These are phyloP conservation scores for Pararge aegeria DNA, from an alignment of 1,140 invertebrate genomes.

Conservation along the genomic window DNA sequence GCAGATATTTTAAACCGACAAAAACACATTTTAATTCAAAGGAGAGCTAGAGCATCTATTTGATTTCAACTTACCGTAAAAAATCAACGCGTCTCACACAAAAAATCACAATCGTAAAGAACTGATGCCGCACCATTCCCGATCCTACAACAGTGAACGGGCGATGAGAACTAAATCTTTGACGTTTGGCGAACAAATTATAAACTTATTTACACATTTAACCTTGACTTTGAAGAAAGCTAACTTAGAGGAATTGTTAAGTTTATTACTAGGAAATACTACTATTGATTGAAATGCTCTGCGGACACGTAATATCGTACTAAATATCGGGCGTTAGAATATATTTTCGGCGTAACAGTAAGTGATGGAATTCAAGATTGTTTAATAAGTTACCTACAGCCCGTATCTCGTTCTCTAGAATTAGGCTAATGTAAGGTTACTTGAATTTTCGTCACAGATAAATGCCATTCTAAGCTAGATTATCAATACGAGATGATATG, in stretches of 20 bases:
- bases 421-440: too few species aligned
- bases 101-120: not conserved
- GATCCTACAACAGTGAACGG: not conserved
- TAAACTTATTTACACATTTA: constrained; percentile 12
- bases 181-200: constrained; percentile 14
- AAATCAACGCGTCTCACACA: not conserved
- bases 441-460: too few species aligned
- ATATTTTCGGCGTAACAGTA: too few species aligned
- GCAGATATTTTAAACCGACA: too few species aligned
- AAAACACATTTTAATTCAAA: too few species aligned
- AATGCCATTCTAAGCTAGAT: too few species aligned
- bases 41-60: too few species aligned
- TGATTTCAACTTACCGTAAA: constrained; percentile 4
- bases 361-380: too few species aligned
- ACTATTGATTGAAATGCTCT: constrained; percentile 2
- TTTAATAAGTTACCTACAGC: too few species aligned
- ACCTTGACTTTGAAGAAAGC: constrained; percentile 29
- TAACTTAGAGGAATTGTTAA: constrained; percentile 15
- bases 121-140: constrained; percentile 8
- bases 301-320: not conserved
- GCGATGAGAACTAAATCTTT: constrained; percentile 19
- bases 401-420: too few species aligned
- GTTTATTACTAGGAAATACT: constrained; percentile 20
- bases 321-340: too few species aligned
- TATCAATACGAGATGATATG: too few species aligned